These are phyloP conservation scores for Diorhabda sublineata DNA, from an alignment of 1,140 invertebrate genomes.

Conservation along the genomic window DNA sequence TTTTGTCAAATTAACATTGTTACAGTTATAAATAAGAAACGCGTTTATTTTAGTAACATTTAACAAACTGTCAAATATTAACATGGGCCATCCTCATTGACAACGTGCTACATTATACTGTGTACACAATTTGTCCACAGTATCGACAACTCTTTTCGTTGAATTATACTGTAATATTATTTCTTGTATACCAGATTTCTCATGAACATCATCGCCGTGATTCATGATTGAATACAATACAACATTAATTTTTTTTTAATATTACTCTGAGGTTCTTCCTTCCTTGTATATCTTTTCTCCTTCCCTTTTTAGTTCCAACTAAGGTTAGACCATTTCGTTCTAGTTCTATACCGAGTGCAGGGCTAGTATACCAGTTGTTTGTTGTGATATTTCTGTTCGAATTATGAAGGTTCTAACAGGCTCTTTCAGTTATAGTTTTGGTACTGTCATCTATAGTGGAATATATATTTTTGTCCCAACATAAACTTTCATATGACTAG, in stretches of 20 bases:
- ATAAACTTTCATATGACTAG: conserved; percentile 39
- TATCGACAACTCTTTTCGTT: conserved; percentile 8
- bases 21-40: not conserved
- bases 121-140: not conserved
- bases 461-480: conserved; percentile 39
- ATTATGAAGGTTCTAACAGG: not conserved
- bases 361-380: conserved; percentile 28
- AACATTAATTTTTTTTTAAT: not conserved
- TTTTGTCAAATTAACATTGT: not conserved
- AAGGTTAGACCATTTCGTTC: not conserved
- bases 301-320: conserved; percentile 21
- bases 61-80: not conserved
- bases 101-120: not conserved
- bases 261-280: not conserved
- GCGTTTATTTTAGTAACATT: not conserved
- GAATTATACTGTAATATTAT: conserved; percentile 12
- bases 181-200: not conserved
- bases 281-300: not conserved
- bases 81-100: not conserved
- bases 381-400: conserved; percentile 23
- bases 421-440: conserved; percentile 7
- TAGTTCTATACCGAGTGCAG: conserved; percentile 12
- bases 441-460: conserved; percentile 30
- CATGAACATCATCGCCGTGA: not conserved
- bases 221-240: not conserved